Evolutionary conservation across 2,113 vertebrate species (phyloP), one percentile per base, ranked within the genome.

Genomic region (Lepidothrix coronata): DNA sequence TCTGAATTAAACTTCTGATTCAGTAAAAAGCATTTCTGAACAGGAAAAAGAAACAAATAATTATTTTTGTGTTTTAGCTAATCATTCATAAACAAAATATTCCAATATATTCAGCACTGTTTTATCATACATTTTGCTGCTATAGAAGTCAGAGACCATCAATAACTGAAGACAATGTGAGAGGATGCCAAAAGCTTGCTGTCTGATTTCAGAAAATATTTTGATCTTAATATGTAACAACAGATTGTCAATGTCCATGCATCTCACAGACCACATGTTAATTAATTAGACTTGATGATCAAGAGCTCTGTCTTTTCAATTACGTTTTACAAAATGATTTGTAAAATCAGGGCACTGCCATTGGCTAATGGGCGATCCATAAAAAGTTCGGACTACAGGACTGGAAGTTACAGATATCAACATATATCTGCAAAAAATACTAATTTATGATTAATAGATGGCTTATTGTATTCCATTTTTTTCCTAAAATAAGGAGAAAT

Each of bases 211-310:
- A 82, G 88, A 91, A 75, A 91, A 88, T 79, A 92, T 91, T 97
- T 95, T 96, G 87, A 97, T 93, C 84, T 91, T 95, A 91, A 96
- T 66, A 89, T 79, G 71, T 76, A 96, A 94, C 43, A 96, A 94
- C 89, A 95, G 92, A 95, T 84, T 87, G 80, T 93, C 93, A 73
- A 89, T 95, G 85, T 58, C 87, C 54, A 4, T 63, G 79, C 43
- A 74, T 94, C 79, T 94, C 63, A 76, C 46, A 75, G 89, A 68
- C 88, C 79, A 59, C 62, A 92, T 88, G 71, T 80, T 97, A 96
- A 97, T 97, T 90, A 97, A 95, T 91, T 85, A 82, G 87, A 79
- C 49, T 80, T 92, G 83, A 93, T 90, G 94, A 94, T 90, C 91
- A 95, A 92, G 65, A 94, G 44, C 33, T 94, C 77, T 82, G 89